These are phyloP conservation scores for Calliphora vicina DNA, from an alignment of 1,140 invertebrate species.

Conservation along the genomic window DNA sequence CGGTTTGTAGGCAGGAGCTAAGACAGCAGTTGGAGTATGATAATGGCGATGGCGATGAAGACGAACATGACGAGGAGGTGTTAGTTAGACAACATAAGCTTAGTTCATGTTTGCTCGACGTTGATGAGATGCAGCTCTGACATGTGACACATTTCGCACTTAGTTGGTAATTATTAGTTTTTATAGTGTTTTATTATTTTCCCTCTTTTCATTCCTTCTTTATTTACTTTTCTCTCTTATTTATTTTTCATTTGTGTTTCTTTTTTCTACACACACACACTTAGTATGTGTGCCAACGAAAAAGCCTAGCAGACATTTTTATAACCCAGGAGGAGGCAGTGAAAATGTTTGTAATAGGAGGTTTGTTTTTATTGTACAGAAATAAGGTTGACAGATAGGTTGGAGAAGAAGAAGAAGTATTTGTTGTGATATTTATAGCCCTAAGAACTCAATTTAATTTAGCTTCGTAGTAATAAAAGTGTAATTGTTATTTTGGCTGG, in stretches of 20 bases:
- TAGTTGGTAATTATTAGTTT: conserved; percentile 34
- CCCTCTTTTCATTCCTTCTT: neutral
- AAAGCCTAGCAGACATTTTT: neutral
- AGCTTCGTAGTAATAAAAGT: neutral
- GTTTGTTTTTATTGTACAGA: neutral
- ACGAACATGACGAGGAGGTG: neutral
- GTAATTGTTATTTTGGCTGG: neutral
- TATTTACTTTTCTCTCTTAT: neutral
- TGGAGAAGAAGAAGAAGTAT: neutral
- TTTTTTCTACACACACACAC: neutral
- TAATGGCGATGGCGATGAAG: neutral
- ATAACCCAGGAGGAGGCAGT: neutral
- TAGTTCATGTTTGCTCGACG: conserved; percentile 7
- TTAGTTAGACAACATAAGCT: conserved; percentile 5
- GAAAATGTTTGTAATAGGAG: neutral
- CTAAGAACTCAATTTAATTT: neutral
- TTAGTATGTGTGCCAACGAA: neutral
- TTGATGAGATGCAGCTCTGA: conserved; percentile 31
- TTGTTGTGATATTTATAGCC: conserved; percentile 16
- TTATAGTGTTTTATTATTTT: neutral
- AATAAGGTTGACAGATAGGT: neutral
- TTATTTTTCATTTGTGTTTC: neutral
- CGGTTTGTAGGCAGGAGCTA: neutral
- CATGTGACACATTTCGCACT: conserved; percentile 34
- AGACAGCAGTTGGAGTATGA: neutral